Evolutionary conservation across 2,113 vertebrate genomes (phyloP).

Genomic region (Ifrita kowaldi): DNA sequence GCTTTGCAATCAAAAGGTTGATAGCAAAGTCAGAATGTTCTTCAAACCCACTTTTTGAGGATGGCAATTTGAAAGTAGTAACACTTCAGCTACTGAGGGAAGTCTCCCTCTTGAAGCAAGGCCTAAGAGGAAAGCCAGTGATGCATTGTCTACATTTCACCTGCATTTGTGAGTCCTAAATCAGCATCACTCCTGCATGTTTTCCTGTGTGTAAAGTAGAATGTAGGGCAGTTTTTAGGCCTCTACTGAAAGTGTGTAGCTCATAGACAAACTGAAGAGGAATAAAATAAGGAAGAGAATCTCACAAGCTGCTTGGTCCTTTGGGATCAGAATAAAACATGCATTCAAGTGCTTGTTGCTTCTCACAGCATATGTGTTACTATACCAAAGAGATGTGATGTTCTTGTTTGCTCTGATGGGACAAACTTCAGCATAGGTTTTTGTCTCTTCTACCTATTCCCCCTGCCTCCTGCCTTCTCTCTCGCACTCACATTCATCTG

Average conservation of each 20-base stretch:
- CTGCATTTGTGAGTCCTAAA: neutral
- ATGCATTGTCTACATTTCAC: neutral
- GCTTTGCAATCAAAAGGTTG: neutral
- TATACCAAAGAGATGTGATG: neutral
- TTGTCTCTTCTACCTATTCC: neutral
- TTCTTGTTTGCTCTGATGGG: neutral
- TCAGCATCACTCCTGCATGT: neutral
- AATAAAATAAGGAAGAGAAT: neutral
- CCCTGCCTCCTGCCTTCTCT: neutral
- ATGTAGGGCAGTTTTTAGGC: neutral
- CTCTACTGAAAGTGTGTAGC: neutral
- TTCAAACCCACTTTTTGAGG: neutral
- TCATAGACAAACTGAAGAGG: neutral
- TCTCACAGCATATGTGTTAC: neutral
- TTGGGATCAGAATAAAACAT: neutral
- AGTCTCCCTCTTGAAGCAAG: neutral
- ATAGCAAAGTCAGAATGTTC: neutral
- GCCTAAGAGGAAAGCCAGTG: neutral
- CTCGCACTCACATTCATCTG: neutral
- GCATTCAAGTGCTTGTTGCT: accelerated
- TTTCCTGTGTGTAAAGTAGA: neutral
- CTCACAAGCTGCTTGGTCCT: neutral
- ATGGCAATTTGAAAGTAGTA: neutral
- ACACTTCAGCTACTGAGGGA: neutral
- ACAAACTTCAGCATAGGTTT: neutral